Evolutionary conservation across 2,888 invertebrate genomes (phyloP), one percentile per base, ranked within the genome.

Genomic region (Microctonus hyperodae): DNA sequence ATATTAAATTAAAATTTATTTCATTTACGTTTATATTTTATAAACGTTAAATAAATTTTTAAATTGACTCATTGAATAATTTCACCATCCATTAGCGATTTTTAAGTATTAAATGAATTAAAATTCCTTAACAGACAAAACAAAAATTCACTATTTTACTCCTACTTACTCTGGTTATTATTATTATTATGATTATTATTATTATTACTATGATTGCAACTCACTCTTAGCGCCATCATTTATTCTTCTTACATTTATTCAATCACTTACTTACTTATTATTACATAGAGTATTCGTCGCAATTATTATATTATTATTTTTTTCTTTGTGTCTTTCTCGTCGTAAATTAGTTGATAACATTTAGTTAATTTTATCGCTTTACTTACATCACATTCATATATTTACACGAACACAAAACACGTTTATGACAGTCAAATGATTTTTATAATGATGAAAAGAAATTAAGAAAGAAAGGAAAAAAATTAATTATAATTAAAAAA

Each of bases 341-440:
- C 71, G 70, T 77, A 74, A 75, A 67, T 73, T 73, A 73, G 73
- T 58, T 73, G 55, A 66, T 73, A 73, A 73, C 69, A 67, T 58
- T 61, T 61, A 50, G 20, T 48, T 51, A 31, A 5, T 33, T 61
- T 59, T 48, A 59, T 48, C 44, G 59, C 59, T 59, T 59, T 59
- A 59, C 59, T 59, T 59, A 59, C 44, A 44, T 6, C 25, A 28
- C 57, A 4, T 16, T 57, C 22, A 57, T 22, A 59, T 13, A 59
- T n/a, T n/a, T n/a, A n/a, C 37, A 25, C 6, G 13, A 37, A 23
- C 37, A 31, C 31, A 6, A 31, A 31, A n/a, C 6, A 37, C n/a
- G 13, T 37, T 37, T 37, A n/a, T 6, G n/a, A 16, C 7, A 20
- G 56, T 28, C 23, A 60, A 62, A n/a, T 55, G 55, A 67, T 62